These are phyloP conservation scores for Lasioglossum baleicum DNA, from an alignment of 1,140 invertebrate genomes.

Conservation along the genomic window DNA sequence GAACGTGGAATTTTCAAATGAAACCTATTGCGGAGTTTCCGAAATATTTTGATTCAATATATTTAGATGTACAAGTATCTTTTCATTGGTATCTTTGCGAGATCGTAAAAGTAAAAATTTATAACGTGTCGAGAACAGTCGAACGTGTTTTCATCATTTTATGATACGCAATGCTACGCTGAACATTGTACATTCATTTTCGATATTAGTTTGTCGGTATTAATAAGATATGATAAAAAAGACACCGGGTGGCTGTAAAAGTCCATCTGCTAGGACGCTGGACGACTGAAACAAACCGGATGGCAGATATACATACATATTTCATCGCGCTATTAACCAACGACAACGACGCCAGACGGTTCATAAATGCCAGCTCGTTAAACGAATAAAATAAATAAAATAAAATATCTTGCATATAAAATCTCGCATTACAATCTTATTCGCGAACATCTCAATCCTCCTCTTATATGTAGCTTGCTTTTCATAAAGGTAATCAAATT, in stretches of 20 bases:
- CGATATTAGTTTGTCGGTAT: slow-evolving; percentile 5
- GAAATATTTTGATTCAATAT: too few species aligned
- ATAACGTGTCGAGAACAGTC: too few species aligned
- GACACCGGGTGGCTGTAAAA: slow-evolving; percentile 24
- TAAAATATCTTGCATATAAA: slow-evolving; percentile 15
- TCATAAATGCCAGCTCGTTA: slow-evolving; percentile 23
- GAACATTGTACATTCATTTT: neutral
- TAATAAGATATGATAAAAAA: slow-evolving; percentile 35
- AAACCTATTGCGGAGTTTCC: too few species aligned
- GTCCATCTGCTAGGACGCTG: neutral
- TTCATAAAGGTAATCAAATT: too few species aligned
- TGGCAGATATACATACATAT: slow-evolving; percentile 10
- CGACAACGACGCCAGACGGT: slow-evolving; percentile 5
- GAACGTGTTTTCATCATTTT: neutral
- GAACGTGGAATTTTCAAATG: too few species aligned
- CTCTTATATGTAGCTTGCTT: too few species aligned
- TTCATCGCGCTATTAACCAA: slow-evolving; percentile 33
- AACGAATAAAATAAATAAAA: slow-evolving; percentile 27
- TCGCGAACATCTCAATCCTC: neutral
- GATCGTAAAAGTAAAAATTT: too few species aligned
- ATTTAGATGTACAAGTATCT: too few species aligned
- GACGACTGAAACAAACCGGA: slow-evolving; percentile 32
- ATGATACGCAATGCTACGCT: neutral
- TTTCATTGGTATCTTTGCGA: too few species aligned
- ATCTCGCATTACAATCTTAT: neutral